A percentile compares a stretch with the other conserved stretches of the same genome.
phyloP scores from a whole-genome alignment of 2,113 vertebrate genomes.

The Rhadina sibilatrix region DNA sequence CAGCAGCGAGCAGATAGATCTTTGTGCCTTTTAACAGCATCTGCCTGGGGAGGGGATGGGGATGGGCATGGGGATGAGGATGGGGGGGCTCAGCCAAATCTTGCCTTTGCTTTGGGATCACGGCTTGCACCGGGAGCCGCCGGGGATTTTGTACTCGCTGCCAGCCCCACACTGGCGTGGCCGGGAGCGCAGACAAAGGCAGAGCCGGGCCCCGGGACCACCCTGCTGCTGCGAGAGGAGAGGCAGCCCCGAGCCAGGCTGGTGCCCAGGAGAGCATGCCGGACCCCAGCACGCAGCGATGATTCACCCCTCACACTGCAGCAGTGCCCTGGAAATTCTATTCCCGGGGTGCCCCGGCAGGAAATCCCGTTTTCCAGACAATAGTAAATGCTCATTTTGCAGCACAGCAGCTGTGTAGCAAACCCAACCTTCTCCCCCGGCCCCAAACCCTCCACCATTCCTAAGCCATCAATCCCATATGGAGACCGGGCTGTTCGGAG shows the following conservation, averaged over 20 bases:
- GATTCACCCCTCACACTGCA: slow-evolving; percentile 17
- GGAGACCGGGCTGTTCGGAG: not conserved
- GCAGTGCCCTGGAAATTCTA: not conserved
- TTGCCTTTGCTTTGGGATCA: not conserved
- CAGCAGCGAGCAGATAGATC: not conserved
- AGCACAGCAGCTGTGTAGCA: not conserved
- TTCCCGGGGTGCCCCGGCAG: not conserved
- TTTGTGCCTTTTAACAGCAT: not conserved
- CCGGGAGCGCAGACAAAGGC: slow-evolving; percentile 19
- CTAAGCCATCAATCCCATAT: rapidly evolving
- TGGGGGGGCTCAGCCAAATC: not conserved
- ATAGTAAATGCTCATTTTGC: not conserved
- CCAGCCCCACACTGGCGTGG: not conserved
- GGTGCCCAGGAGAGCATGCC: not conserved
- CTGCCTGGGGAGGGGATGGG: not conserved
- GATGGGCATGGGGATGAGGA: too few relatives aligned
- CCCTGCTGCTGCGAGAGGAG: not conserved
- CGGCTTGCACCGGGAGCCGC: not conserved
- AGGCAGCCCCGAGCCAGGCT: not conserved
- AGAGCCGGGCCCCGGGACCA: not conserved
- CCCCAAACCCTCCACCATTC: rapidly evolving
- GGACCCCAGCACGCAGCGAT: not conserved
- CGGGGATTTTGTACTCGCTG: not conserved
- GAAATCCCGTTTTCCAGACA: not conserved
- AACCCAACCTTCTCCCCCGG: not conserved